Evolutionary conservation across 2,888 invertebrate genomes (phyloP), one percentile per base, ranked within the genome.

Genomic region (Eupithecia subumbrata): DNA sequence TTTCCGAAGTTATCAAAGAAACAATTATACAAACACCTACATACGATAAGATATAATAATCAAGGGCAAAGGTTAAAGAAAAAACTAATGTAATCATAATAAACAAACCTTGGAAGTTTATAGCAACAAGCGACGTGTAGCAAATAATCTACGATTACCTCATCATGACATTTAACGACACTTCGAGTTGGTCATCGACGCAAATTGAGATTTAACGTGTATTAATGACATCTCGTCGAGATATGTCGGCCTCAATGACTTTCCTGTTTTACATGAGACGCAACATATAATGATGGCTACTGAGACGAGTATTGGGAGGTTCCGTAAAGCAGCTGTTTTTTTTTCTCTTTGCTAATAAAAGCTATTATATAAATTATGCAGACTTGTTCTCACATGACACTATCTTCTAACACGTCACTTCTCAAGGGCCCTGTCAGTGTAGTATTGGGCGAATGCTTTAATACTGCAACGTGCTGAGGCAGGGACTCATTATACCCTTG

Each of bases 161-260:
- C 68, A 73, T 75, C 66, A 56, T 73, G 66, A 70, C 48, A 72
- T 45, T 63, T 63, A 22, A 71, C 63, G 48, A 73, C 70, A 45
- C 34, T 5, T 60, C 48, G 48, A 73, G 52, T 74, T 56, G 66
- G 40, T 73, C 63, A 79, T 75, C 67, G 73, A 72, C 40, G 66
- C 71, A 79, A 79, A 80, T 76, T 73, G 72, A 72, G 72, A 79
- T 74, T 71, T 78, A 79, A 81, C 80, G 74, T 77, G 71, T 78
- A 70, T 76, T 79, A 80, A 82, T 78, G 75, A 77, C 71, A 77
- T 71, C 43, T 80, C 74, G 76, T 80, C 79, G 70, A 76, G 81
- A 81, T 82, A 83, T 70, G 76, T 71, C 79, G 82, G 79, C 80
- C 81, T 81, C 68, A 80, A 82, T 82, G 75, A 80, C 76, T 78